These are phyloP conservation scores for Pasiphila rectangulata DNA, from an alignment of 2,888 invertebrate genomes.

Conservation along the genomic window DNA sequence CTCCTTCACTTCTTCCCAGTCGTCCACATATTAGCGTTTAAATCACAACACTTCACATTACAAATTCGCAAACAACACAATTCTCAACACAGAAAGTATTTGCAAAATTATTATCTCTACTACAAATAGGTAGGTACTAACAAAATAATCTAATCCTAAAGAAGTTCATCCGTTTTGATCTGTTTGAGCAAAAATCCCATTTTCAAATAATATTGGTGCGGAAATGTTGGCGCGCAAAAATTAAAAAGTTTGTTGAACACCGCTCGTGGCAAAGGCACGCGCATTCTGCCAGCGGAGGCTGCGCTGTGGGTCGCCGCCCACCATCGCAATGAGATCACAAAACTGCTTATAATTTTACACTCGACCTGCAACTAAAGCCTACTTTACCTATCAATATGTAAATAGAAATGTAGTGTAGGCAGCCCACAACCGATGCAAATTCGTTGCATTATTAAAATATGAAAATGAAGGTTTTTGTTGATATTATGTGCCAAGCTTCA, in stretches of 20 bases:
- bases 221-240: slow-evolving; percentile 31
- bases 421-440: slow-evolving; percentile 1
- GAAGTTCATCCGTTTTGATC: not conserved
- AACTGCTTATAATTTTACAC: slow-evolving; percentile 69
- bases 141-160: not conserved
- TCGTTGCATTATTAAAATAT: not conserved
- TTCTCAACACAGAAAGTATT: not conserved
- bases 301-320: slow-evolving; percentile 73
- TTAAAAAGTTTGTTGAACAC: slow-evolving; percentile 19
- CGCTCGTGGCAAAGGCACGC: slow-evolving; percentile 47
- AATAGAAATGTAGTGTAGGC: slow-evolving; percentile 29
- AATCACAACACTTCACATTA: slow-evolving; percentile 4
- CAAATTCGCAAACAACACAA: not conserved
- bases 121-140: not conserved
- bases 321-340: slow-evolving; percentile 73
- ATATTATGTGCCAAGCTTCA: too few relatives aligned
- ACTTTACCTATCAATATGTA: slow-evolving; percentile 40
- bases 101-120: not conserved
- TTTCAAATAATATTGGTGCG: slow-evolving; percentile 20
- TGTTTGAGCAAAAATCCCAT: slow-evolving; percentile 1
- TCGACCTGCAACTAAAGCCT: slow-evolving; percentile 52
- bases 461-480: too few relatives aligned
- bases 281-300: slow-evolving; percentile 55
- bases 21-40: slow-evolving; percentile 49
- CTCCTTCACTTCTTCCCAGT: slow-evolving; percentile 33